These are phyloP conservation scores for Heliocidaris erythrogramma DNA, from an alignment of 35 echinoderm and acorn worm genomes.

Conservation along the genomic window DNA sequence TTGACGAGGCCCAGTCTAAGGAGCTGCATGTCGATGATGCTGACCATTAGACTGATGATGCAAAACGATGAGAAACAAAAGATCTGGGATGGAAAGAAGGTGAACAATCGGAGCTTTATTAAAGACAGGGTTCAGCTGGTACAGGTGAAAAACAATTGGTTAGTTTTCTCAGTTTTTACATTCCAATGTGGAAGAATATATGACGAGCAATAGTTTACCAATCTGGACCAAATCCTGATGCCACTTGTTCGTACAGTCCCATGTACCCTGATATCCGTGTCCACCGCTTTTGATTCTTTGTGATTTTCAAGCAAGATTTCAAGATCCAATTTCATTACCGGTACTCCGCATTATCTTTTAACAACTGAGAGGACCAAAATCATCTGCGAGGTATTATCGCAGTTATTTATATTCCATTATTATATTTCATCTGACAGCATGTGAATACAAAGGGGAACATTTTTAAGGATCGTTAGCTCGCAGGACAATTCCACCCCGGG, in stretches of 20 bases:
- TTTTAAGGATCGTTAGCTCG: neutral
- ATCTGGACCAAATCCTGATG: no score
- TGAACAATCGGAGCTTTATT: neutral
- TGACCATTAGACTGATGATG: conserved; percentile 54
- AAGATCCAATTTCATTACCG: no score
- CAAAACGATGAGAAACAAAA: conserved; percentile 73
- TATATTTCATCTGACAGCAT: neutral
- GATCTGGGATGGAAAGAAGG: conserved; percentile 52
- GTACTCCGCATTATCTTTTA: no score
- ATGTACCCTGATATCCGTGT: no score
- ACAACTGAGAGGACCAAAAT: neutral
- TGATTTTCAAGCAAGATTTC: no score
- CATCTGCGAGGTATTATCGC: neutral
- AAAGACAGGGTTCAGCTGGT: neutral
- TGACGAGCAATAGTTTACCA: no score
- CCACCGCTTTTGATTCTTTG: no score
- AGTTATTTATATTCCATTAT: neutral
- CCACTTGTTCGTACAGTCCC: no score
- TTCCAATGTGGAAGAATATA: neutral
- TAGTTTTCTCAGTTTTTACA: neutral
- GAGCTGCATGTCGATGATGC: conserved; percentile 67
- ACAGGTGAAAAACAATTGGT: neutral
- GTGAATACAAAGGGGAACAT: neutral
- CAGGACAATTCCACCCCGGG: no score
- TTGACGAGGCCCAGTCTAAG: conserved; percentile 74